Evolutionary conservation across 2,797 vertebrate genomes (phyloP).

Genomic region (Poeciliopsis infans): DNA sequence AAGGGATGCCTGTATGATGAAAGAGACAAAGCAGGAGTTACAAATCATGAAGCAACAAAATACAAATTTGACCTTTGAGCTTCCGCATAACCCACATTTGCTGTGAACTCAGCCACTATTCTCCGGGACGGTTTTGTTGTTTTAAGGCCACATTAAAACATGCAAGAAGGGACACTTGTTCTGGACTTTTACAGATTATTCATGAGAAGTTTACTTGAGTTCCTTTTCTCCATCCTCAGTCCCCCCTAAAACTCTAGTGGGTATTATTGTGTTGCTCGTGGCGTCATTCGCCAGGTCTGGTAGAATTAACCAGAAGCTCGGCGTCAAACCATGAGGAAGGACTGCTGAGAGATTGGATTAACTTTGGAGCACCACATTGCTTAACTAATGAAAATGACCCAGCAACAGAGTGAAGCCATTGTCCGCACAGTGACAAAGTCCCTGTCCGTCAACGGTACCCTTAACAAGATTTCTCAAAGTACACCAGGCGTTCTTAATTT

Average conservation of each 20-base stretch:
- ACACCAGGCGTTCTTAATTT: constrained; percentile 75
- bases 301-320: constrained; percentile 67
- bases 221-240: constrained; percentile 25
- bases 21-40: constrained; percentile 38
- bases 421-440: constrained; percentile 72
- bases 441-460: constrained; percentile 71
- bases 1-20: constrained; percentile 42
- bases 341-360: constrained; percentile 77
- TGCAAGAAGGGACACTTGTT: constrained; percentile 23
- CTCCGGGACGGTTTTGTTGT: constrained; percentile 20
- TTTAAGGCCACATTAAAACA: constrained; percentile 23
- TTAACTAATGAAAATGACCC: constrained; percentile 83
- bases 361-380: constrained; percentile 73
- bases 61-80: constrained; percentile 45
- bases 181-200: not conserved
- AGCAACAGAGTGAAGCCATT: constrained; percentile 69
- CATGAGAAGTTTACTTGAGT: not conserved
- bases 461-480: constrained; percentile 80
- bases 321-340: constrained; percentile 77
- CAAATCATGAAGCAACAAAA: constrained; percentile 43
- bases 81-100: constrained; percentile 24
- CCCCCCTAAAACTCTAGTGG: constrained; percentile 33
- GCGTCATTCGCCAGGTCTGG: constrained; percentile 59
- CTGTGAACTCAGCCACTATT: constrained; percentile 25
- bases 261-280: constrained; percentile 62